Conservation (phyloP, 2,888 invertebrate genomes). For the Junonia oenone region DNA sequence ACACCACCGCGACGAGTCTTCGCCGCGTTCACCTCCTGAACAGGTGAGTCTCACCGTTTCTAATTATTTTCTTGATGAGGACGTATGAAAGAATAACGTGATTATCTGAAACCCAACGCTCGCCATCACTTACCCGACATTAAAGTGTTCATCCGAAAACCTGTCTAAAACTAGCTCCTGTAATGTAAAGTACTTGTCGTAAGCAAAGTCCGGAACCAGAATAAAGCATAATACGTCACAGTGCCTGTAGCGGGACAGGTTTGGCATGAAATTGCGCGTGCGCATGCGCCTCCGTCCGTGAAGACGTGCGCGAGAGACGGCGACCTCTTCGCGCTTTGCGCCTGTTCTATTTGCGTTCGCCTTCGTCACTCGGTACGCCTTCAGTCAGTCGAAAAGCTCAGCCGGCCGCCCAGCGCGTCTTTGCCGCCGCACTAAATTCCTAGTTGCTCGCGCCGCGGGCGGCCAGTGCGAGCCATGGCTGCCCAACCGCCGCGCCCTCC, state of each 20-base stretch:
- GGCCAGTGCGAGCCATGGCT: slow-evolving; percentile 71
- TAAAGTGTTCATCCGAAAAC: slow-evolving; percentile 69
- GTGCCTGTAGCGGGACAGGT: slow-evolving; percentile 70
- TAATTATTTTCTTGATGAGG: slow-evolving; percentile 42
- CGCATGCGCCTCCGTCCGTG: slow-evolving; percentile 76
- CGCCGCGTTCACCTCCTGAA: slow-evolving; percentile 70
- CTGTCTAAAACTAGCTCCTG: slow-evolving; percentile 43
- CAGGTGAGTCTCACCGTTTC: slow-evolving; percentile 67
- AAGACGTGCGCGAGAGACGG: slow-evolving; percentile 78
- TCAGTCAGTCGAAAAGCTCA: slow-evolving; percentile 76
- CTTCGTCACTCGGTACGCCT: slow-evolving; percentile 76
- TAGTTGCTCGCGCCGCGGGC: slow-evolving; percentile 48
- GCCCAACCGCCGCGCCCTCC: slow-evolving; percentile 71
- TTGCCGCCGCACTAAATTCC: slow-evolving; percentile 45
- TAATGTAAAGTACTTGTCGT: slow-evolving; percentile 43
- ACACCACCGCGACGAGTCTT: slow-evolving; percentile 74
- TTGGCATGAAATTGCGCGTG: slow-evolving; percentile 72
- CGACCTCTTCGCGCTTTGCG: slow-evolving; percentile 76
- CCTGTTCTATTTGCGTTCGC: slow-evolving; percentile 78
- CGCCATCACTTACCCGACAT: slow-evolving; percentile 41
- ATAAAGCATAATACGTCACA: slow-evolving; percentile 68
- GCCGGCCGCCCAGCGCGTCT: slow-evolving; percentile 74
- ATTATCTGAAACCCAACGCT: slow-evolving; percentile 51
- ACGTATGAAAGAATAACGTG: slow-evolving; percentile 50
- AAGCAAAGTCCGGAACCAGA: slow-evolving; percentile 68